Base-by-base conservation (phyloP, 2,113 vertebrate genomes). In the Procavia capensis region DNA sequence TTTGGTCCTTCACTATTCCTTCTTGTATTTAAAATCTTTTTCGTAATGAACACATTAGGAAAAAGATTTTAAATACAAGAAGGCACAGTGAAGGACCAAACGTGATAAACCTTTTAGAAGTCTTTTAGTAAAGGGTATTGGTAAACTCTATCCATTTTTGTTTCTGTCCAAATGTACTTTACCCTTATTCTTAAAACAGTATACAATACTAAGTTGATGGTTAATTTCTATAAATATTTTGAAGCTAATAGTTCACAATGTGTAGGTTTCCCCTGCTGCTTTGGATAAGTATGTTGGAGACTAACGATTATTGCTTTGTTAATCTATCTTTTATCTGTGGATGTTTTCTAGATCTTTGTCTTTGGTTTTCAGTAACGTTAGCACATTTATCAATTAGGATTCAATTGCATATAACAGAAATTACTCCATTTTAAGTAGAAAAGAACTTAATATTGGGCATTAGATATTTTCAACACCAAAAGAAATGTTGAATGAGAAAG, bases 331-430 rank as follows among this genome's bases (percentile, higher is more conserved):
- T 78, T 74, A 74, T 79, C 39, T 94, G 8, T 59, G 16, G 31
- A 41, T 39, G 34, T 41, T 39, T 68, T 80, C n/a, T 16, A 54
- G 50, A 54, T 54, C 9, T 54, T 54, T 54, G 50, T 54, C 50
- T 54, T 54, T 54, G 50, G 61, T 78, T 84, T 96, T 96, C 70
- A 91, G 36, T 36, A 84, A 79, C n/a, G 68, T 78, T 20, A 84
- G 29, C 34, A 63, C 72, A 50, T 68, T 93, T 88, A 79, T 84
- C 47, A 24, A 84, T 70, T 9, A 78, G 39, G 45, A 90, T 50
- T 82, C 39, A 91, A 76, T 36, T 80, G 31, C 13, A 81, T 34
- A 59, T 57, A 81, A 45, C 14, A 80, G 36, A 83, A 91, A 72
- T 29, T 36, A 25, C 24, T 91, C 29, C 61, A 61, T 63, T 43